phyloP scores from a whole-genome alignment of 2,797 vertebrate genomes.

The Muscicapa comitata region DNA sequence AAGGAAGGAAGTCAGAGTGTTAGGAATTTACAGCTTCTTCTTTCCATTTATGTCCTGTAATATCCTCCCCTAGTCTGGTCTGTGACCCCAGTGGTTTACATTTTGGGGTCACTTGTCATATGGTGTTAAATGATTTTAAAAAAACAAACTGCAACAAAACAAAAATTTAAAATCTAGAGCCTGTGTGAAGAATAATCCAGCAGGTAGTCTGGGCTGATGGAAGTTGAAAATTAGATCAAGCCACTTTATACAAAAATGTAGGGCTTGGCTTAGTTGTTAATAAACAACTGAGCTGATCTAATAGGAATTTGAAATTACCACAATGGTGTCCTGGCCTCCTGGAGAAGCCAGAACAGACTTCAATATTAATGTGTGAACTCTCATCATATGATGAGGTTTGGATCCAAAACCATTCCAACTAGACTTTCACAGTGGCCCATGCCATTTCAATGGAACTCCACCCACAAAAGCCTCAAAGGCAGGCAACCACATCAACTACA shows the following conservation, averaged over 20 bases:
- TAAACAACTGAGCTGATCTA: not conserved
- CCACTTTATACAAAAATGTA: not conserved
- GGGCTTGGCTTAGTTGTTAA: not conserved
- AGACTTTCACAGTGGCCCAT: not conserved
- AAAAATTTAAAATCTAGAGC: not conserved
- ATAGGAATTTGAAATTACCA: not conserved
- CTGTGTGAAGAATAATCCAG: not conserved
- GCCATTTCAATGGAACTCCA: not conserved
- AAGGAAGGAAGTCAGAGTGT: not conserved
- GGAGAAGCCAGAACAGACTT: not conserved
- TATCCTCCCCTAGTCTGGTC: not conserved
- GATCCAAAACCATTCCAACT: not conserved
- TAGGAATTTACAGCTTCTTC: slow-evolving; percentile 1
- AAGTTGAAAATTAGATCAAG: not conserved
- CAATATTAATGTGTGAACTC: not conserved
- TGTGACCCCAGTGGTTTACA: not conserved
- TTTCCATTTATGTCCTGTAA: not conserved
- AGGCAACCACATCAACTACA: not conserved
- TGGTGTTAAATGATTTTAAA: not conserved
- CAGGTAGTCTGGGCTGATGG: not conserved
- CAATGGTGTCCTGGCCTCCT: not conserved
- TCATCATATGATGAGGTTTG: not conserved
- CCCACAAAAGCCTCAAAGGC: not conserved
- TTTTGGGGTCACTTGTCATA: not conserved
- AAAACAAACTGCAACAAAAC: not conserved